These are phyloP conservation scores for Chaenocephalus aceratus DNA, from an alignment of 2,113 vertebrate species.

Conservation along the genomic window DNA sequence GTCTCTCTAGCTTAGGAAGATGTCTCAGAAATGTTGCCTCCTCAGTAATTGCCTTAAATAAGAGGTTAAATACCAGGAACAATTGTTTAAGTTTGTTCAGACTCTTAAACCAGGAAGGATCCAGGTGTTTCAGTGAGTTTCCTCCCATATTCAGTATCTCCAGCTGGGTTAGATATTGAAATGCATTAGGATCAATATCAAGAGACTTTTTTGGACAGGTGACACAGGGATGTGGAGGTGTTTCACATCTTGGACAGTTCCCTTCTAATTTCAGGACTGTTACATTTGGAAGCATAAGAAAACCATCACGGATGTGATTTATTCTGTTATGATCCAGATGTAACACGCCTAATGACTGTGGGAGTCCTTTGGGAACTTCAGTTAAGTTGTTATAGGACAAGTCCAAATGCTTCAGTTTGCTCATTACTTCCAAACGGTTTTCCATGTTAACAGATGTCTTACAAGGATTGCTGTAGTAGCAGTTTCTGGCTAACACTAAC, in stretches of 20 bases:
- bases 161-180: conserved; percentile 62
- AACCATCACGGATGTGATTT: conserved; percentile 72
- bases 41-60: conserved; percentile 49
- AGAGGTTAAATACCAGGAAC: conserved; percentile 79
- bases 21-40: conserved; percentile 71
- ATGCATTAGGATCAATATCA: conserved; percentile 74
- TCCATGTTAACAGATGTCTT: conserved; percentile 11
- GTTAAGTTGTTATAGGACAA: conserved; percentile 79
- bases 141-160: conserved; percentile 73
- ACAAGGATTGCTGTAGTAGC: conserved; percentile 71
- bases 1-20: conserved; percentile 69
- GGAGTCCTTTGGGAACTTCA: conserved; percentile 67
- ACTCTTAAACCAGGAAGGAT: conserved; percentile 76
- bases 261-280: conserved; percentile 73
- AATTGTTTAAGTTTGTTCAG: conserved; percentile 67
- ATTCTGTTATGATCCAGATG: conserved; percentile 71
- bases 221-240: conserved; percentile 75
- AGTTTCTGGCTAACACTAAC: conserved; percentile 69
- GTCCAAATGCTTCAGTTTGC: conserved; percentile 41
- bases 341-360: conserved; percentile 37
- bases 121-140: conserved; percentile 69
- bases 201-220: conserved; percentile 70
- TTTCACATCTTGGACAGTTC: conserved; percentile 86
- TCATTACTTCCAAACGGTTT: conserved; percentile 60
- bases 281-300: conserved; percentile 62